Conservation (phyloP, 92 coral and sea anemone genomes). For the Pocillopora meandrina region DNA sequence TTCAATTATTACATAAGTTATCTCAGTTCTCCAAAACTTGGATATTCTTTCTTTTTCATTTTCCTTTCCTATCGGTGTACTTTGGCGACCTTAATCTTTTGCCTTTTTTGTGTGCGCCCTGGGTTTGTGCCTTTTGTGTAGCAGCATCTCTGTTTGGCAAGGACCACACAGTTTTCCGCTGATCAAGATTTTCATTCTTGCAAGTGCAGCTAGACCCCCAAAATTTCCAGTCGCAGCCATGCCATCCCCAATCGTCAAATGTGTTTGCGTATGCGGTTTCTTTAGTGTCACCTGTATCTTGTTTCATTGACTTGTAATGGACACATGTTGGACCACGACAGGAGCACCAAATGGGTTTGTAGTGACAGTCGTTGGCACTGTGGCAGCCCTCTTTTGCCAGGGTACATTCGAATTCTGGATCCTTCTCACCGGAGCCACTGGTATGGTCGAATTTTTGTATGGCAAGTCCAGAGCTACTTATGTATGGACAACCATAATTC, state of each 20-base stretch:
- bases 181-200: neutral
- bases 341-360: neutral
- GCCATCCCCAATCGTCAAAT: neutral
- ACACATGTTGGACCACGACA: neutral
- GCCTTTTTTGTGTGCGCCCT: no score
- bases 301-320: neutral
- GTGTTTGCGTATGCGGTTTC: neutral
- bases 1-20: no score
- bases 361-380: neutral
- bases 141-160: neutral
- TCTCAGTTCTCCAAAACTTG: no score
- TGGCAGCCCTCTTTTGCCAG: constrained; percentile 1
- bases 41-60: no score
- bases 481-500: neutral
- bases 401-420: neutral
- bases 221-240: constrained; percentile 18
- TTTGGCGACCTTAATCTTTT: no score
- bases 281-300: neutral
- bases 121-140: neutral
- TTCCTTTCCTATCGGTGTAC: no score
- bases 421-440: neutral
- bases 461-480: neutral
- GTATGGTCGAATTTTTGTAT: neutral
- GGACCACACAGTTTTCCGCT: neutral
- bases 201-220: constrained; percentile 3